Conservation (phyloP, 1,140 invertebrate species). For the Neodiprion virginianus region DNA sequence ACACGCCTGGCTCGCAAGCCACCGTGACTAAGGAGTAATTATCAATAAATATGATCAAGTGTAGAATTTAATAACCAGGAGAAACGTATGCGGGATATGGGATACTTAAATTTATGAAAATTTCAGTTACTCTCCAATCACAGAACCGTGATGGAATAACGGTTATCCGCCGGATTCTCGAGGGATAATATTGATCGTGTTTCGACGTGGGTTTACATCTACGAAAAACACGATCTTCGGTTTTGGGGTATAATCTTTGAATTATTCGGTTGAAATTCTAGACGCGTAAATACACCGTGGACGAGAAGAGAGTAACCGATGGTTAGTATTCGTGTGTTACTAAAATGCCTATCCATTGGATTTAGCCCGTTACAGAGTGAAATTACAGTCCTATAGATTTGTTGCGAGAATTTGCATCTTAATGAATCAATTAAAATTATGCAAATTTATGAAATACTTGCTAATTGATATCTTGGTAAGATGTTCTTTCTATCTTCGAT, state of each 20-base stretch:
- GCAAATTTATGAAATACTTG: background rate
- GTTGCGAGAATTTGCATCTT: constrained; percentile 3
- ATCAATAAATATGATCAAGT: background rate
- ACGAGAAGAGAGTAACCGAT: no score
- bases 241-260: background rate
- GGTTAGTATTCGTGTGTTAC: no score
- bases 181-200: background rate
- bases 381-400: background rate
- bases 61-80: background rate
- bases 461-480: background rate
- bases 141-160: background rate
- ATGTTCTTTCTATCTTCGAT: no score
- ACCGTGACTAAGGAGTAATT: constrained; percentile 7
- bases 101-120: background rate
- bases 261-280: background rate
- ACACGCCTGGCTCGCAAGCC: background rate
- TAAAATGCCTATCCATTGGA: no score
- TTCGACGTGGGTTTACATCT: background rate
- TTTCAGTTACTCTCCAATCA: background rate
- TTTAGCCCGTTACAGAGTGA: no score
- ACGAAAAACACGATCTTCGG: background rate
- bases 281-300: background rate
- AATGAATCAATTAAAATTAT: constrained; percentile 1
- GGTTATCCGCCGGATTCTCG: background rate
- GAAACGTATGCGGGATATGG: background rate